Evolutionary conservation across 2,113 vertebrate species (phyloP), one percentile per base, ranked within the genome.

Genomic region (Clarias macrocephalus): DNA sequence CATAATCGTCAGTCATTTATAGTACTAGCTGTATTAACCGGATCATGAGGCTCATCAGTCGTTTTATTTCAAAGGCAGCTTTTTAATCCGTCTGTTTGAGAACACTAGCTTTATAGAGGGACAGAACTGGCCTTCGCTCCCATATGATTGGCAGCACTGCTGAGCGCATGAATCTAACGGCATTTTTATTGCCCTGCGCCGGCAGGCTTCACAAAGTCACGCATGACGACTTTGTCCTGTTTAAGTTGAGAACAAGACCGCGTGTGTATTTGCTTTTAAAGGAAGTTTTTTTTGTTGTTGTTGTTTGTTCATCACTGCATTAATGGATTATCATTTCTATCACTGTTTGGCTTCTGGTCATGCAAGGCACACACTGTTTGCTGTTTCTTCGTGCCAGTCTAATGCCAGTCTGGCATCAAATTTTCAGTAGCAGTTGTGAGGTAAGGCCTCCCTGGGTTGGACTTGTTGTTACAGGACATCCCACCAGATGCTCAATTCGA

Each of bases 291-390:
- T 2, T 75, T 13, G 2, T 77, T n/a, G n/a, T 7, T 75, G 54
- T 76, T 10, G 0, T 76, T 52, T 54, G 25, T 13, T 13, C 23
- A 13, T 76, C 11, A 76, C 42, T 15, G 12, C 42, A 18, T 52
- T 52, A 76, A 54, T n/a, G 48, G 42, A n/a, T 76, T 54, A 48
- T 76, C 42, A n/a, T 76, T 75, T 75, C 48, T 52, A n/a, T 76
- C 73, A 13, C 13, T 76, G 16, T 76, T 23, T n/a, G 19, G 23
- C 73, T 25, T 76, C 73, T 25, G 42, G 72, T 75, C 21, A 52
- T 52, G 37, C 11, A 12, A 4, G 1, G 21, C 12, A 11, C 72
- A 52, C 37, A 48, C 19, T n/a, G 37, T 52, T 52, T n/a, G 23
- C 42, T 76, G 73, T 76, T 48, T n/a, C 21, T 25, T 7, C 11